phyloP scores from a whole-genome alignment of 2,888 invertebrate genomes.

The Tenthredo amoena region DNA sequence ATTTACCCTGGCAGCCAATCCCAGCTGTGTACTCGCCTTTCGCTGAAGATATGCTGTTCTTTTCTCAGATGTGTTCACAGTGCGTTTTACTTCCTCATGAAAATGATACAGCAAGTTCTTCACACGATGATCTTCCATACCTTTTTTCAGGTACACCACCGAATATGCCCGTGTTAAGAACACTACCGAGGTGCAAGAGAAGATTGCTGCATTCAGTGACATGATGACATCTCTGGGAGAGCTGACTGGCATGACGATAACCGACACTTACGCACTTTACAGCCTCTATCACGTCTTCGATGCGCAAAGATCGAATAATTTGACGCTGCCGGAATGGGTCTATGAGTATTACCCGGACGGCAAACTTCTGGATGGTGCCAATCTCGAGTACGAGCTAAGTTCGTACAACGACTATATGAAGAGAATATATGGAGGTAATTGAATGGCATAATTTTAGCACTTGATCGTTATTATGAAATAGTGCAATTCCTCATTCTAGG shows the following conservation, averaged over 20 bases:
- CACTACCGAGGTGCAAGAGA: conserved; percentile 55
- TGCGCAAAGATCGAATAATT: conserved; percentile 69
- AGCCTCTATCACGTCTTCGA: conserved; percentile 68
- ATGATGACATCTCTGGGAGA: conserved; percentile 63
- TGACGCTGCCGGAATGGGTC: conserved; percentile 81
- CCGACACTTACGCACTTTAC: conserved; percentile 57
- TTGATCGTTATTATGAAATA: neutral
- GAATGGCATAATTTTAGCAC: neutral
- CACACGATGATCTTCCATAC: neutral
- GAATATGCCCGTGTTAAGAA: conserved; percentile 62
- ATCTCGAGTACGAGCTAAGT: conserved; percentile 81
- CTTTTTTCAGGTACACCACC: conserved; percentile 60
- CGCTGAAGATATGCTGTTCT: conserved; percentile 62
- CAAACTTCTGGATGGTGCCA: conserved; percentile 79
- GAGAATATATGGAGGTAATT: conserved; percentile 80
- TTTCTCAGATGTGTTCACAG: conserved; percentile 62
- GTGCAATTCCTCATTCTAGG: no score
- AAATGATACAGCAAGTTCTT: neutral
- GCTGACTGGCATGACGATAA: conserved; percentile 59
- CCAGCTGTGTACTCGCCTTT: conserved; percentile 74
- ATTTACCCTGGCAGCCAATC: conserved; percentile 85
- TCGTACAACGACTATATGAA: conserved; percentile 79
- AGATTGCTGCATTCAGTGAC: conserved; percentile 20
- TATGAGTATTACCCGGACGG: conserved; percentile 79
- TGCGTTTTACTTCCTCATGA: conserved; percentile 43